Conservation (phyloP, 2,113 vertebrate genomes). For the Rhodinocichla rosea region DNA sequence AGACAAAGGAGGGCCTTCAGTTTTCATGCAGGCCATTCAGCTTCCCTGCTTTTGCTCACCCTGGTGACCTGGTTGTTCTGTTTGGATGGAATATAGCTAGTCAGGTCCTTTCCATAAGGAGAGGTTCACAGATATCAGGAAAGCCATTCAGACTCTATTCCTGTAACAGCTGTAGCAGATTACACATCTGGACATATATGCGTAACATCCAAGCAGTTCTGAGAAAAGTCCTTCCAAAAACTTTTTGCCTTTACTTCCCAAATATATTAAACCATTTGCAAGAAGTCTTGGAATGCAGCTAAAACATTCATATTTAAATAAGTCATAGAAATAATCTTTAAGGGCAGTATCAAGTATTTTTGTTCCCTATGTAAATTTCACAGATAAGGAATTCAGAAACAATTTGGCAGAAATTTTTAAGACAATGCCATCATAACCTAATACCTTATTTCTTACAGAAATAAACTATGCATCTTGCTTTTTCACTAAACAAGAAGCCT, state of each 20-base stretch:
- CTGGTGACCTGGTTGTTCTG: not conserved
- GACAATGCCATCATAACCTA: not conserved
- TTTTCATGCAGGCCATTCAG: not conserved
- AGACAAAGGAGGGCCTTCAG: not conserved
- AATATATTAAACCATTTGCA: not conserved
- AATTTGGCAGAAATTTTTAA: not conserved
- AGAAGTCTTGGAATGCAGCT: not conserved
- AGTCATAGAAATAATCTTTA: not conserved
- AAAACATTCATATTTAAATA: not conserved
- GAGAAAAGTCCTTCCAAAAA: not conserved
- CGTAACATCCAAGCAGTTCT: not conserved
- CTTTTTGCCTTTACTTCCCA: not conserved
- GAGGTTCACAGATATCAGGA: not conserved
- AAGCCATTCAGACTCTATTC: not conserved
- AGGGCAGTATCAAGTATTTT: not conserved
- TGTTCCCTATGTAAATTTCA: not conserved
- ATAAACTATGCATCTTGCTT: not conserved
- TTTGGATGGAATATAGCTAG: not conserved
- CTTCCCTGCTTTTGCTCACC: not conserved
- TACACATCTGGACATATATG: not conserved
- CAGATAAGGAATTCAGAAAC: not conserved
- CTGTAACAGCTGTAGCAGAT: not conserved
- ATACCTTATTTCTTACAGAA: not conserved
- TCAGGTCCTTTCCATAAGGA: not conserved
- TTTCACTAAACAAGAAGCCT: not conserved